phyloP scores from a whole-genome alignment of 2,888 invertebrate species.

The Melanchra persicariae region DNA sequence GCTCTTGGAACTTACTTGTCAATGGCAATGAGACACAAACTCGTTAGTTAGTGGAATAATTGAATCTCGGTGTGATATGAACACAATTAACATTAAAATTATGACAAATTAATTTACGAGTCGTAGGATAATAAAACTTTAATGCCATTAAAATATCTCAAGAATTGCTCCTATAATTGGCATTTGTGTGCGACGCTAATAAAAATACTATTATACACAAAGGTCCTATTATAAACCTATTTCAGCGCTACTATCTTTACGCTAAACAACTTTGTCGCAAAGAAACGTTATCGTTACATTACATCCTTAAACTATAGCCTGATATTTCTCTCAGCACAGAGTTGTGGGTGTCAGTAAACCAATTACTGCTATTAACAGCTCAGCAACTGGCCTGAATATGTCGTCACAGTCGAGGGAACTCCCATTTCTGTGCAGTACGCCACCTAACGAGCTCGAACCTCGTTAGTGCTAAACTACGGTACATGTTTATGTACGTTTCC shows the following conservation, averaged over 20 bases:
- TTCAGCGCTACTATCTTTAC: neutral
- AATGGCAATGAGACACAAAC: neutral
- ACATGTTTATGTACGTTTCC: constrained; percentile 44
- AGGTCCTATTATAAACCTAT: too few species aligned
- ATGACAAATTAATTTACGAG: neutral
- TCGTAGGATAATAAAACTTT: too few species aligned
- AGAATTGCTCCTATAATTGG: too few species aligned
- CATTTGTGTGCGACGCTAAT: too few species aligned
- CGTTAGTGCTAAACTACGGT: constrained; percentile 67
- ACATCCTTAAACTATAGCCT: constrained; percentile 7
- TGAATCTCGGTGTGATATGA: neutral
- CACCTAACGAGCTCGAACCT: constrained; percentile 71
- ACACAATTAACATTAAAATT: neutral
- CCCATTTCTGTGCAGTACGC: constrained; percentile 57
- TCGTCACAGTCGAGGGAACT: constrained; percentile 64
- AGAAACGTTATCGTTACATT: neutral
- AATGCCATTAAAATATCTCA: too few species aligned
- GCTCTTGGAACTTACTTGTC: constrained; percentile 6
- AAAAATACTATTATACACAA: too few species aligned
- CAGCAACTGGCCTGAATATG: constrained; percentile 60
- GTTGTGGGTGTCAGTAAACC: constrained; percentile 39
- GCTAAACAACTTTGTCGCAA: neutral
- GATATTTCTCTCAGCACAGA: constrained; percentile 22
- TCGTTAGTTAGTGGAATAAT: neutral
- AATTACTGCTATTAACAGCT: constrained; percentile 69